Base-by-base conservation (phyloP, 2,797 vertebrate genomes). In the Loris lydekkerianus region DNA sequence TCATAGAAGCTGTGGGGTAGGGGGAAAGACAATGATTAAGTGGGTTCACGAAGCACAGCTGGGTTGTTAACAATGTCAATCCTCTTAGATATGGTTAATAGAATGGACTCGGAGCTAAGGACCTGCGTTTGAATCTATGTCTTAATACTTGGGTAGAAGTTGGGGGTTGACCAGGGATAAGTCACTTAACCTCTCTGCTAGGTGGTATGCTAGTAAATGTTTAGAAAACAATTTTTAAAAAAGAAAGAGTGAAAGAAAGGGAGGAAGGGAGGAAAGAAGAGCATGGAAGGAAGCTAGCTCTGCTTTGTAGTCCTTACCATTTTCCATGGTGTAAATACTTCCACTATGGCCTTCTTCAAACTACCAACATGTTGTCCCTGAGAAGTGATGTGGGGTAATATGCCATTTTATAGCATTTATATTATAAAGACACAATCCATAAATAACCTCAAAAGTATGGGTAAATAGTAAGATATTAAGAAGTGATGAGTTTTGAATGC, bases 201-300 rank as follows among this genome's bases (percentile, higher is more conserved):
- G 56, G 13, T 49, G 8, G 3, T 20, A 0, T 63, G 2, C 27
- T 76, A 40, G 21, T 53, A 73, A 90, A 58, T 60, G 46, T 40
- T 86, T 67, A 67, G 18, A 31, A 78, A 77, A 3, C 2, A 43
- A 9, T 15, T 70, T 40, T 10, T 17, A 25, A 25, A 63, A 27
- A 17, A 49, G 13, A 27, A 7, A 27, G 0, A 14, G 4, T 49
- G 6, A 49, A 9, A 58, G 0, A n/a, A 11, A 72, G 7, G 7
- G 2, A 82, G 1, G 4, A 8, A 40, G 3, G 9, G 10, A 34
- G 20, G 4, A 20, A 8, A 5, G 18, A 11, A 4, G 14, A 6
- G 1, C 3, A 25, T 2, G 5, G 29, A 58, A 85, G 9, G 20
- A 25, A 77, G 65, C 29, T 61, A 61, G 21, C 40, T 13, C 29